Base-by-base conservation (phyloP, 2,113 vertebrate species). In the Pogonocichla stellata region DNA sequence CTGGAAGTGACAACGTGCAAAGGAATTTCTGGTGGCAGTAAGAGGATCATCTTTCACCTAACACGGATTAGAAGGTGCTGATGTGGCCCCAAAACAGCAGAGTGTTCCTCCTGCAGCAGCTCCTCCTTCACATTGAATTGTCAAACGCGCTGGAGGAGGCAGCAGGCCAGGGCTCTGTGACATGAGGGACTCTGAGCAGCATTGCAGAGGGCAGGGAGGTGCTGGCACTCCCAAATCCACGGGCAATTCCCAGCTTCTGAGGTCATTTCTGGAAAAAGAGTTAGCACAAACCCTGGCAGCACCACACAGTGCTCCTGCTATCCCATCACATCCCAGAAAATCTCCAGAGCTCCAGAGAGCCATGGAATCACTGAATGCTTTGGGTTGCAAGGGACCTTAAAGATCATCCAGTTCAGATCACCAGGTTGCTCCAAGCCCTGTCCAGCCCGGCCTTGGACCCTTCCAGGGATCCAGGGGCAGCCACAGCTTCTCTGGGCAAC, bases 351-450 rank as follows among this genome's bases (percentile, higher is more conserved):
- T 87, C 50, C 60, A 19, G 9, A 38, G 38, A n/a, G 14, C 8
- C 4, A 5, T 12, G 33, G 72, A 53, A 51, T 28, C 53, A n/a
- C 14, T 4, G 15, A n/a, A 14, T 9, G 25, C 1, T 51, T 53
- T 66, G 19, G 19, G 33, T 6, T 29, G 45, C 1, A 45, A 60
- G 10, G 18, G 22, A 43, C 14, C 8, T 18, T 17, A 15, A 38
- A 20, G 4, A 10, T 2, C 7, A 45, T 22, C 34, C n/a, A 4
- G 8, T 22, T 0, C 1, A 43, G 43, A 43, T 43, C 28, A 60
- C 2, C 61, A 74, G 24, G 11, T 0, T 14, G 19, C 38, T 82
- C 45, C 66, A 19, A 56, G 14, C 33, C 25, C 31, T 0, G 0
- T 57, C 19, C 67, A 51, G 0, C 33, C 77, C 40, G 53, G 10